Evolutionary conservation across 2,797 vertebrate species (phyloP).

Genomic region (Propithecus perrieri): DNA sequence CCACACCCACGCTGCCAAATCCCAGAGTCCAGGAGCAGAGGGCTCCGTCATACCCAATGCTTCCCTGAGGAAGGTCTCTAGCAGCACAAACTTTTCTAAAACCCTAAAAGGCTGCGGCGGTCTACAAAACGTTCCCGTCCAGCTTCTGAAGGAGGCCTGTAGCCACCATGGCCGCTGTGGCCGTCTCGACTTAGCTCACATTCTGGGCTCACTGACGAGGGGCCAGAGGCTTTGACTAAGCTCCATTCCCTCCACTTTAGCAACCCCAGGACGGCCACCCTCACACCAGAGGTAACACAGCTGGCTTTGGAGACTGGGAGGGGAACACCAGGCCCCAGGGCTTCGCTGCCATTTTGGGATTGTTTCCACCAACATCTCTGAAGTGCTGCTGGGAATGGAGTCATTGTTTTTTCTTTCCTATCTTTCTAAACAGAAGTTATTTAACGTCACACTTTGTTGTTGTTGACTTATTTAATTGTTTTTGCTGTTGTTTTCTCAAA

Average conservation of each 20-base stretch:
- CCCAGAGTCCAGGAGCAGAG: accelerated
- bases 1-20: not conserved
- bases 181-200: not conserved
- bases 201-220: not conserved
- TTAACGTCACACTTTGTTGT: not conserved
- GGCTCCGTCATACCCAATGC: not conserved
- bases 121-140: not conserved
- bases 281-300: not conserved
- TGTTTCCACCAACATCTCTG: accelerated
- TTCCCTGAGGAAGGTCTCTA: not conserved
- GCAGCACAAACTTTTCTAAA: not conserved
- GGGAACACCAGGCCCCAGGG: accelerated
- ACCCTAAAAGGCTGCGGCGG: not conserved
- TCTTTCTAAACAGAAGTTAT: not conserved
- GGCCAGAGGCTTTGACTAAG: not conserved
- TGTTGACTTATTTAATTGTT: not conserved
- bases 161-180: accelerated
- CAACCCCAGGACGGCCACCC: not conserved
- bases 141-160: not conserved
- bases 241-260: not conserved
- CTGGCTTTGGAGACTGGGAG: not conserved
- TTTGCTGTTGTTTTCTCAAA: not conserved
- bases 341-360: not conserved
- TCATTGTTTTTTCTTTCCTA: not conserved
- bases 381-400: not conserved